Base-by-base conservation (phyloP, 2,888 invertebrate genomes). In the Erebia ligea region DNA sequence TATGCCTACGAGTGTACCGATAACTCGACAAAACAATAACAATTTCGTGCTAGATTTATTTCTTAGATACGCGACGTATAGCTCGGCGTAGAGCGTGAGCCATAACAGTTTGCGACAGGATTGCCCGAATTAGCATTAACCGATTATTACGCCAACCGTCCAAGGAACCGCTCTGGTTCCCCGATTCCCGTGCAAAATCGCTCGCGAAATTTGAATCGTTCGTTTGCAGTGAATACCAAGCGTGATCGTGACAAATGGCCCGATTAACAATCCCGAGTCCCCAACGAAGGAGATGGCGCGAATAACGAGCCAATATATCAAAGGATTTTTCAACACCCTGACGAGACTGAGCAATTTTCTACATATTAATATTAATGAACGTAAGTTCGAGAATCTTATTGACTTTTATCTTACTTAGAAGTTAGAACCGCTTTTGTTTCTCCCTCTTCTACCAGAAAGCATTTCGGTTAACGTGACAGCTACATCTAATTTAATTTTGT, bases 301-400 rank as follows among this genome's bases (percentile, higher is more conserved):
- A 85, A 86, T 92, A 92, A 92, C 92, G 91, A 91, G 87, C 86
- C 86, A 86, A 92, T 92, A 91, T 90, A 91, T 92, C 91, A 92
- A 90, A 90, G 91, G 92, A 91, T 91, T 92, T 87, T 89, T 89
- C 86, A 80, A 78, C 82, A 79, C 81, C 80, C 84, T 86, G 89
- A 88, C 85, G 86, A 86, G 83, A 82, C 81, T 83, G 79, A 77
- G 74, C 74, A 74, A 81, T 85, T 85, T 84, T 84, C 84, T 86
- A 82, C 87, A 88, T 87, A 87, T 87, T 85, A 83, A 88, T 87
- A 87, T 87, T 85, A 83, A 83, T 74, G 73, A 76, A 73, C 52
- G 62, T 64, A 62, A 67, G 79, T 64, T 63, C 61, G 67, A 58
- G 67, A 56, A 50, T 54, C 62, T 56, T 68, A 69, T 66, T 58